Conservation (phyloP, 2,113 vertebrate species). For the Synodontis membranacea region DNA sequence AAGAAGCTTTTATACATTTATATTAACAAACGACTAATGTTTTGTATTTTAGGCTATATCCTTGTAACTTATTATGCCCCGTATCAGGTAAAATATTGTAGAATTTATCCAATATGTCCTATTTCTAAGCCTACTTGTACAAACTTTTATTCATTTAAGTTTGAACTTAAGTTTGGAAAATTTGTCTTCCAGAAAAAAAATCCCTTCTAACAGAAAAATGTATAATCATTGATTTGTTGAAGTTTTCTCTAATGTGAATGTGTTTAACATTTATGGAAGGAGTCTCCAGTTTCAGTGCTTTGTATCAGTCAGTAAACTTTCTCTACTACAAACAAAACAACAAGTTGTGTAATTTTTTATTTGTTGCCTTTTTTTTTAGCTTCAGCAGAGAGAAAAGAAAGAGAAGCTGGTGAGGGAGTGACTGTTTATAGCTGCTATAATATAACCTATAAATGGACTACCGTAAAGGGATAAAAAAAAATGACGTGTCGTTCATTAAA, state of each 20-base stretch:
- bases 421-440: not conserved
- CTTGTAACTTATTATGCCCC: no score
- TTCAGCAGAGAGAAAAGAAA: not conserved
- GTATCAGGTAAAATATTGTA: not conserved
- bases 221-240: not conserved
- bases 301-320: no score
- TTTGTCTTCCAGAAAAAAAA: no score
- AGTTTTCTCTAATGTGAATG: not conserved
- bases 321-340: not conserved
- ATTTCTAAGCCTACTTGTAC: not conserved
- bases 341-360: not conserved
- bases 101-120: not conserved
- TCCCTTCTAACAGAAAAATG: not conserved
- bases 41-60: not conserved
- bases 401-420: not conserved
- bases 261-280: not conserved
- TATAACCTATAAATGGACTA: not conserved
- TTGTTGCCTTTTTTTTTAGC: not conserved
- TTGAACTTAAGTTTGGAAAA: no score
- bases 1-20: no score
- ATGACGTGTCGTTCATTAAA: not conserved
- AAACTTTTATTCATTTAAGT: not conserved
- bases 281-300: constrained; percentile 4
- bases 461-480: not conserved
- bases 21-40: not conserved